Conservation (phyloP, 1,140 invertebrate genomes). For the Parasteatoda tepidariorum region DNA sequence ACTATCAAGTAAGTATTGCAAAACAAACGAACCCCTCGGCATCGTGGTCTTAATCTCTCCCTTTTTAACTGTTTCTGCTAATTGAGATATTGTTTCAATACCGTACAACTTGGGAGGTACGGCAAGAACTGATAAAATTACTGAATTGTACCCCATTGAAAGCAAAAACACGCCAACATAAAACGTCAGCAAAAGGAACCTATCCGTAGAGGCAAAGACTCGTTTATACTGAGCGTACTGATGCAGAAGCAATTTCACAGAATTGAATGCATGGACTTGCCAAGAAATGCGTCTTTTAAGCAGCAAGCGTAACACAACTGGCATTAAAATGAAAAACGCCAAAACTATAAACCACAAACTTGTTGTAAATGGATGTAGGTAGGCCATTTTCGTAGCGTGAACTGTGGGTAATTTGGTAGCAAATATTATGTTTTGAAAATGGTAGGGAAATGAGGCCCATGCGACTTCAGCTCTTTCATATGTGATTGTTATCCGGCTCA, state of each 20-base stretch:
- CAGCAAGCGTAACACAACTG: no score
- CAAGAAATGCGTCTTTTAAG: no score
- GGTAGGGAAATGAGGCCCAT: not conserved
- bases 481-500: not conserved
- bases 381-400: not conserved
- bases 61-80: not conserved
- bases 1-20: not conserved
- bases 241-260: not conserved
- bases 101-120: not conserved
- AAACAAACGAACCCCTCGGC: not conserved
- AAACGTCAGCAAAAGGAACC: not conserved
- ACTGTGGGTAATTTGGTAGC: not conserved
- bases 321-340: no score
- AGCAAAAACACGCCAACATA: not conserved
- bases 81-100: not conserved
- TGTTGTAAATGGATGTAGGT: no score
- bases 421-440: not conserved
- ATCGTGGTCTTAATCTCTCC: not conserved
- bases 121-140: not conserved
- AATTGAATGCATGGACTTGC: not conserved
- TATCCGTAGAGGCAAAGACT: not conserved
- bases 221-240: not conserved
- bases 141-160: not conserved
- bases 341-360: no score
- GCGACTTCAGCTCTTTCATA: not conserved